These are phyloP conservation scores for Gymnarchus niloticus DNA, from an alignment of 2,113 vertebrate species.

Conservation along the genomic window DNA sequence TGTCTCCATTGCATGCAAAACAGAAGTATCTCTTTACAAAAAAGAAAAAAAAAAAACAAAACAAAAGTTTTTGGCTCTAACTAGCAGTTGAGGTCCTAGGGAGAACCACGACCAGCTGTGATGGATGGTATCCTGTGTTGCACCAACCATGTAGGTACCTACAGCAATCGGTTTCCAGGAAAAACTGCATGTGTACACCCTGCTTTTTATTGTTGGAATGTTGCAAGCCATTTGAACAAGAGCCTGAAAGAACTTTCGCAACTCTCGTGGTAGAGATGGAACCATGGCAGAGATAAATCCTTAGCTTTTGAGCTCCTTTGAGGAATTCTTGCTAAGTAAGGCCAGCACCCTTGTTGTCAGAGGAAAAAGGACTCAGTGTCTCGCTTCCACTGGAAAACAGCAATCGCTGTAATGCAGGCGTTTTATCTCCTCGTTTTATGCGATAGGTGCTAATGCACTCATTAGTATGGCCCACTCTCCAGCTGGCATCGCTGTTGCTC, in stretches of 20 bases:
- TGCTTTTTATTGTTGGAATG: not conserved
- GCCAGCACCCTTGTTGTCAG: constrained; percentile 11
- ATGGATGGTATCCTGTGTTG: not conserved
- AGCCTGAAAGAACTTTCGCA: not conserved
- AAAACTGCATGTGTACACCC: not conserved
- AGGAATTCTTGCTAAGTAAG: constrained; percentile 31
- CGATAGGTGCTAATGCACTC: constrained; percentile 42
- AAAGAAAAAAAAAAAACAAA: not conserved
- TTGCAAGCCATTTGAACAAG: not conserved
- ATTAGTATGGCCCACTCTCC: constrained; percentile 35
- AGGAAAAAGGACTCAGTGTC: not conserved
- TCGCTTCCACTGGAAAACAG: not conserved
- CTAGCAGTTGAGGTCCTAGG: not conserved
- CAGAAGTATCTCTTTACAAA: not conserved
- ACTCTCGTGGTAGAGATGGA: not conserved
- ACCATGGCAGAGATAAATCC: constrained; percentile 17
- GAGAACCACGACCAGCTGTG: not conserved
- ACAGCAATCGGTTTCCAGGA: not conserved
- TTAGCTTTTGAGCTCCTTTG: not conserved
- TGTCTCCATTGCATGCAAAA: not conserved
- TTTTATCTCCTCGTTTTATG: constrained; percentile 25
- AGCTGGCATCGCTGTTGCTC: constrained; percentile 22
- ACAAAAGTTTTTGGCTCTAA: too few relatives aligned
- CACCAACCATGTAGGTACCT: not conserved
- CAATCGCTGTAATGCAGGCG: constrained; percentile 49